phyloP scores from a whole-genome alignment of 2,888 invertebrate species.

The Hypsopygia costalis region DNA sequence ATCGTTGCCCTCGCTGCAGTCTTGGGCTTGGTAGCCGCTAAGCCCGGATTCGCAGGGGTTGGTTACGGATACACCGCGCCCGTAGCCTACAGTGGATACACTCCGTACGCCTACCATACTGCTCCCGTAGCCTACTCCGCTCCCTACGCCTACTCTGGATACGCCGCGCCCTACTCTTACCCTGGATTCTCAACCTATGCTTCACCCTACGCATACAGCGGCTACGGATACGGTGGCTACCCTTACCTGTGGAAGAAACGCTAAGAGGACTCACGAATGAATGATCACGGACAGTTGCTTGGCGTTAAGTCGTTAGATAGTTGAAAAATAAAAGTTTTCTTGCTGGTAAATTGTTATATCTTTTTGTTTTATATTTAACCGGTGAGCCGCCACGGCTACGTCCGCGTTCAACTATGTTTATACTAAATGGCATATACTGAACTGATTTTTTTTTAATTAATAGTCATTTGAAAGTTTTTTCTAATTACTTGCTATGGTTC shows the following conservation, averaged over 20 bases:
- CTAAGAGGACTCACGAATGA: slow-evolving; percentile 1
- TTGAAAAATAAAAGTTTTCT: slow-evolving; percentile 7
- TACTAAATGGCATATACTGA: no score
- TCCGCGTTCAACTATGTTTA: no score
- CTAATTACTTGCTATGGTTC: no score
- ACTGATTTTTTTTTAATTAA: no score
- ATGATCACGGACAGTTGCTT: slow-evolving; percentile 5
- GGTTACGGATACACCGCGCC: slow-evolving; percentile 22
- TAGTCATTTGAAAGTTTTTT: no score
- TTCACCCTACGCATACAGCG: slow-evolving; percentile 33
- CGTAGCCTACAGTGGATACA: slow-evolving; percentile 18
- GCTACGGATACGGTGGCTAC: slow-evolving; percentile 28
- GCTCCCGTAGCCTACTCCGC: slow-evolving; percentile 17
- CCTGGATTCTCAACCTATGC: slow-evolving; percentile 21
- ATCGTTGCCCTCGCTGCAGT: slow-evolving; percentile 21
- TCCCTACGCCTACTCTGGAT: slow-evolving; percentile 16
- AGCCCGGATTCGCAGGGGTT: slow-evolving; percentile 12
- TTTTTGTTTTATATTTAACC: no score
- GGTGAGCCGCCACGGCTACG: no score
- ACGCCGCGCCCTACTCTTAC: slow-evolving; percentile 24
- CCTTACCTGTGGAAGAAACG: slow-evolving; percentile 11
- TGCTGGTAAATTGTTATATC: slow-evolving; percentile 4
- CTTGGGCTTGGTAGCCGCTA: slow-evolving; percentile 22
- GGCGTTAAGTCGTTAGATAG: background rate
- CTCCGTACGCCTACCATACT: slow-evolving; percentile 21